phyloP scores from a whole-genome alignment of 1,140 invertebrate genomes.

The Brachionus calyciflorus region DNA sequence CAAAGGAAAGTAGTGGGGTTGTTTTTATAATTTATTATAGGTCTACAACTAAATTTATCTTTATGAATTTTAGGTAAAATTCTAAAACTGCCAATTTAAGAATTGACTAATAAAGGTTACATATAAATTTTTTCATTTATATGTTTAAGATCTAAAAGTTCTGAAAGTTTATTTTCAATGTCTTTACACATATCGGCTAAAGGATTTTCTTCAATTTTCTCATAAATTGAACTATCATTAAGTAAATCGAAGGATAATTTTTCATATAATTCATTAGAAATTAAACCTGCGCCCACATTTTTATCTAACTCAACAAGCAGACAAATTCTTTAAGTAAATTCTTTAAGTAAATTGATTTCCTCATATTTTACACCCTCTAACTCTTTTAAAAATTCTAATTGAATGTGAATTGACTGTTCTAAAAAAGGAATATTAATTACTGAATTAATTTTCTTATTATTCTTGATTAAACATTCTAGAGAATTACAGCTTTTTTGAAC shows the following conservation, averaged over 20 bases:
- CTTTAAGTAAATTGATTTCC: neutral
- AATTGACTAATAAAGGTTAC: neutral
- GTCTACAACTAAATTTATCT: constrained; percentile 12
- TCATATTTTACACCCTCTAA: neutral
- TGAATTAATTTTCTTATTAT: constrained; percentile 5
- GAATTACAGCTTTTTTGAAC: neutral
- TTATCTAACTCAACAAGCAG: constrained; percentile 8
- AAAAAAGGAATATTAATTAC: constrained; percentile 11
- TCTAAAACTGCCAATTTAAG: constrained; percentile 16
- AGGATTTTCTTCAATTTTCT: neutral
- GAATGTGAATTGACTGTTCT: constrained; percentile 7
- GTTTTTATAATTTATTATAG: constrained; percentile 17
- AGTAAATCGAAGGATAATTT: neutral
- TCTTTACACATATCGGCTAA: neutral
- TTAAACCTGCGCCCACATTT: constrained; percentile 13
- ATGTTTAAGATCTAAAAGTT: neutral
- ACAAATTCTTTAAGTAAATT: neutral
- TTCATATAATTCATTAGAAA: constrained; percentile 17
- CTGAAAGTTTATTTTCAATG: neutral
- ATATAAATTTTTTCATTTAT: neutral
- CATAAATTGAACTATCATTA: neutral
- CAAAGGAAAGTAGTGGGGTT: neutral
- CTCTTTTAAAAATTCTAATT: constrained; percentile 18
- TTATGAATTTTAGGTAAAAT: constrained; percentile 22
- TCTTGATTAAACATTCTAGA: constrained; percentile 13